phyloP scores from a whole-genome alignment of 2,113 vertebrate genomes.

The Apaloderma vittatum region DNA sequence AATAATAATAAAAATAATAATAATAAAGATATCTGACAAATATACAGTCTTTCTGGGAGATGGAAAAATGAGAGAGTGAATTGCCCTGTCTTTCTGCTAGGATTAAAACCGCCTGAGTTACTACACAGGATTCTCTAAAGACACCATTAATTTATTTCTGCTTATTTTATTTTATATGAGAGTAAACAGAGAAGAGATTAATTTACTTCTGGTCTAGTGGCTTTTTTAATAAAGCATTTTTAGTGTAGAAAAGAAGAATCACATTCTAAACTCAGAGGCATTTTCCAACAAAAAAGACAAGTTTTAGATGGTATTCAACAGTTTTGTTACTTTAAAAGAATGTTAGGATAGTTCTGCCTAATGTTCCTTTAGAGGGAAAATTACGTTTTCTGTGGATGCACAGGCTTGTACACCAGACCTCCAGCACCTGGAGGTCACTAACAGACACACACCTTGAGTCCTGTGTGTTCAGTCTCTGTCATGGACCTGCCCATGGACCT shows the following conservation, averaged over 20 bases:
- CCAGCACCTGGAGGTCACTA: neutral
- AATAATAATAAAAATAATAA: neutral
- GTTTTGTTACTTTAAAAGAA: neutral
- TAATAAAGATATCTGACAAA: neutral
- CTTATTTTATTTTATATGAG: neutral
- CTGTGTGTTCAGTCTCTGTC: neutral
- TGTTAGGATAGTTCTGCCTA: neutral
- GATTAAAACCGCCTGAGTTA: neutral
- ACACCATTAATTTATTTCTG: neutral
- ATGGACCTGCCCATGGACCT: neutral
- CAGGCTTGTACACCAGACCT: neutral
- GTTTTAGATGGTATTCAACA: neutral
- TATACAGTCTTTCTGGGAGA: neutral
- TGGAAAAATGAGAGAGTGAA: neutral
- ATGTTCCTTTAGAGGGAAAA: neutral
- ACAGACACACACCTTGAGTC: neutral
- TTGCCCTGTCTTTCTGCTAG: neutral
- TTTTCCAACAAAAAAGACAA: neutral
- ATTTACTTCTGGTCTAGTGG: neutral
- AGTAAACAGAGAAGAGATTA: neutral
- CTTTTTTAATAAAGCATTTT: neutral
- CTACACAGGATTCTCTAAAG: neutral
- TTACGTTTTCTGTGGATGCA: neutral
- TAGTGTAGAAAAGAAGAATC: neutral
- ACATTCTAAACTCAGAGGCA: neutral